Evolutionary conservation across 2,888 invertebrate species (phyloP).

Genomic region (Smittia sp.): DNA sequence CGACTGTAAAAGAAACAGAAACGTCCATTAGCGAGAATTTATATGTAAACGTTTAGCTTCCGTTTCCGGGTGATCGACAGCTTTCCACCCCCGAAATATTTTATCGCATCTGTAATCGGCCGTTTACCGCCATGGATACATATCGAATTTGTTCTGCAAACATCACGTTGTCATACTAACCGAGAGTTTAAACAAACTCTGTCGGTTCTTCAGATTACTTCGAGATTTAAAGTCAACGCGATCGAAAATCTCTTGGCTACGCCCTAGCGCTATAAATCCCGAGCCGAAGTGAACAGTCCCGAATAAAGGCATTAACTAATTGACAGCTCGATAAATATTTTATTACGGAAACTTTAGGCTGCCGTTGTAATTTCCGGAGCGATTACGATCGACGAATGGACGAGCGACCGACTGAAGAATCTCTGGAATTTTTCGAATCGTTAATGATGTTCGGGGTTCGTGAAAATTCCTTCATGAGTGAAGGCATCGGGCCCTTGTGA

Average conservation of each 20-base stretch:
- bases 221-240: no score
- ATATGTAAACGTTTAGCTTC: neutral
- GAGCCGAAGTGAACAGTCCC: no score
- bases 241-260: no score
- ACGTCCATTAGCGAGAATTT: neutral
- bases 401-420: neutral
- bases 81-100: neutral
- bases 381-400: neutral
- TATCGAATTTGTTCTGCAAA: neutral
- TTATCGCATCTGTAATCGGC: neutral
- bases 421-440: neutral
- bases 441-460: neutral
- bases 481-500: no score
- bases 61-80: neutral
- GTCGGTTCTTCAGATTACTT: no score
- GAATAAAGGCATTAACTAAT: neutral
- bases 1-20: slow-evolving; percentile 56
- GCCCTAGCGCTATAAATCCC: no score
- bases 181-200: neutral
- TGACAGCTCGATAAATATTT: slow-evolving; percentile 9
- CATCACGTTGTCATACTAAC: neutral
- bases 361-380: neutral
- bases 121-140: neutral
- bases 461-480: neutral
- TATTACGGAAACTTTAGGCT: neutral